Conservation (phyloP, 1,140 invertebrate species). For the Trachymyrmex septentrionalis region DNA sequence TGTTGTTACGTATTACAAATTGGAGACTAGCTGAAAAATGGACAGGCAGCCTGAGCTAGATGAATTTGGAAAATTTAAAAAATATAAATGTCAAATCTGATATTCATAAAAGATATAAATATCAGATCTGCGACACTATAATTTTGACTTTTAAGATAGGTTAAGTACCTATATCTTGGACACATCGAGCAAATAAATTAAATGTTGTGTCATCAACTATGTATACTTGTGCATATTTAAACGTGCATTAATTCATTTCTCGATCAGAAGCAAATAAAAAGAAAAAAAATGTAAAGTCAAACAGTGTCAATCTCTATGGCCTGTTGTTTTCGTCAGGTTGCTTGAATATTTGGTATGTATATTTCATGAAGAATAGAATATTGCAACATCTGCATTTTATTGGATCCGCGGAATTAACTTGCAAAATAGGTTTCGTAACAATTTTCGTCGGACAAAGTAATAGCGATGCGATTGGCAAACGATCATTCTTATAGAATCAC, state of each 20-base stretch:
- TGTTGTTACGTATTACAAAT: too few species aligned
- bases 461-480: not conserved
- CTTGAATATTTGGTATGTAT: constrained; percentile 57
- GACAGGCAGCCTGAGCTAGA: too few species aligned
- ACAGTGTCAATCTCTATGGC: not conserved
- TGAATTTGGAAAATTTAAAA: not conserved
- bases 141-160: not conserved
- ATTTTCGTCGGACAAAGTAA: constrained; percentile 2
- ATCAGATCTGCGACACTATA: not conserved
- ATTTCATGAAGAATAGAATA: constrained; percentile 28
- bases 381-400: constrained; percentile 68
- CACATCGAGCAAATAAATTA: not conserved
- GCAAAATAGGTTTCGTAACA: constrained; percentile 4
- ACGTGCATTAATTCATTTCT: not conserved
- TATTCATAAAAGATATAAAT: not conserved
- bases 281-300: not conserved
- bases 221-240: not conserved
- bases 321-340: not conserved
- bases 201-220: not conserved
- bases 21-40: too few species aligned
- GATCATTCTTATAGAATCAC: not conserved
- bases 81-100: not conserved
- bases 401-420: constrained; percentile 44
- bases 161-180: not conserved
- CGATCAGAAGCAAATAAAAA: not conserved